Base-by-base conservation (phyloP, 2,888 invertebrate species). In the Hecatera dysodea region DNA sequence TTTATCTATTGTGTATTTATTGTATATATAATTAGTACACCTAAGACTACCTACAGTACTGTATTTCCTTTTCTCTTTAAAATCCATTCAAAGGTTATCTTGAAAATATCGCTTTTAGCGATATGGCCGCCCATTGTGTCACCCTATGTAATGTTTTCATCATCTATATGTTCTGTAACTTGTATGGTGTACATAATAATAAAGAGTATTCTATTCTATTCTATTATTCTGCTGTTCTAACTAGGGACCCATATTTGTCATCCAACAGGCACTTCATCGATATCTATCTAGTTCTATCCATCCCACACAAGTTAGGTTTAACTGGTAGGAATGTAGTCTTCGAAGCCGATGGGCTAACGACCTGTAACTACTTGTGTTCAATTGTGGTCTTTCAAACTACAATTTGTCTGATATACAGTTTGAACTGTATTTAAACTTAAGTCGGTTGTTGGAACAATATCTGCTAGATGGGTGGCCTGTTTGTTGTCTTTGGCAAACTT, bases 311-410 rank as follows among this genome's bases (percentile, higher is more conserved):
- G 81, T 67, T 46, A 24, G 81, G 67, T 67, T 81, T 81, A 76
- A 79, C 77, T 79, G 67, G 46, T 1, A 67, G 62, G 79, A 79
- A 79, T 79, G 79, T 81, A 61, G 77, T 81, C 63, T 81, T 63
- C 71, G 67, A 52, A 80, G 66, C 33, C 64, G 67, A 76, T 77
- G 77, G 80, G 78, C 79, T 79, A 79, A 79, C 81, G 79, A 79
- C 81, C 81, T 81, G 67, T 9, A 52, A 66, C 81, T 71, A 81
- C 81, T 79, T 81, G 77, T 48, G 67, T 53, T 65, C 79, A 79
- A 79, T 79, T 79, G 79, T 81, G 50, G 57, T 76, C 57, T 71
- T 81, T 59, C 55, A 67, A 65, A 71, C 61, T 64, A 71, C 53
- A 19, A 59, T 79, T 79, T 71, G 62, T 75, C 53, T 67, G 67